Base-by-base conservation (phyloP, 2,797 vertebrate species). In the Pangasius macronema region DNA sequence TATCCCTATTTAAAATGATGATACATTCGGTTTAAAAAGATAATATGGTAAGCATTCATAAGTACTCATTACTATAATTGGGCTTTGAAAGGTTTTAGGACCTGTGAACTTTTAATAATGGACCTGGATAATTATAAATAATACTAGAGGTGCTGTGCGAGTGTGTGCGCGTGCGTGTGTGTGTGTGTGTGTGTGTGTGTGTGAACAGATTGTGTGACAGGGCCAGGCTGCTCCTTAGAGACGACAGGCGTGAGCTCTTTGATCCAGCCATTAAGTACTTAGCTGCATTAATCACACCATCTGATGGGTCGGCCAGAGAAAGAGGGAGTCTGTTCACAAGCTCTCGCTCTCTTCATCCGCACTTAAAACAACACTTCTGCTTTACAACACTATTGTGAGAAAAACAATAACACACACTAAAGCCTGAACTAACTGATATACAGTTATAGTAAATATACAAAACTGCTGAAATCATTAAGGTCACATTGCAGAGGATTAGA, bases 231-330 rank as follows among this genome's bases (percentile, higher is more conserved):
- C 55, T 85, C 86, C 91, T 88, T 46, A 86, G 90, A 90, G 94
- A 94, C 61, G 46, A 92, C 89, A 86, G 90, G 90, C 91, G 87
- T 90, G 90, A 79, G 22, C 89, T 90, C 89, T 93, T 92, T 93
- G 94, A 94, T 94, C 92, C 90, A 91, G 92, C 91, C 90, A 94
- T 91, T 81, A 91, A 90, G 82, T 83, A 89, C 92, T 94, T 91
- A 94, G 91, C 91, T 79, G 91, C 93, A 95, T 95, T 95, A 95
- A 91, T 93, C 88, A 85, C 20, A 83, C 79, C 36, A 53, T 83
- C 93, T 93, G 93, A 92, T 93, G 91, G 93, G 93, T 93, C 93
- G 93, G 92, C 90, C 91, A 55, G 82, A 85, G 63, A 75, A 49
- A 91, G 70, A 91, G 65, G 86, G 87, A 85, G 89, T 59, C 83